These are phyloP conservation scores for Orthosia incerta DNA, from an alignment of 2,888 invertebrate genomes.

Conservation along the genomic window DNA sequence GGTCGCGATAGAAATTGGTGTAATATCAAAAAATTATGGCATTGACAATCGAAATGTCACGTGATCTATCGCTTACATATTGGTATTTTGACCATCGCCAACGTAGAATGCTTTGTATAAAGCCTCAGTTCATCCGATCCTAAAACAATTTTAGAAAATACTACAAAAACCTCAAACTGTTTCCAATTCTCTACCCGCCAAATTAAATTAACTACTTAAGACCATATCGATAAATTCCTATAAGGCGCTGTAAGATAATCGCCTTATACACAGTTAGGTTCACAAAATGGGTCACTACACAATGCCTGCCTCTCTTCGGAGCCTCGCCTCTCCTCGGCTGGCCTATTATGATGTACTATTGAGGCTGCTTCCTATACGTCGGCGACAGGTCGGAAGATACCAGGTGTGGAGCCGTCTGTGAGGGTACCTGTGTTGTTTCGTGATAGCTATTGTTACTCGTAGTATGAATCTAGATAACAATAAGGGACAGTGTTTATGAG, in stretches of 20 bases:
- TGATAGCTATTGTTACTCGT: constrained; percentile 45
- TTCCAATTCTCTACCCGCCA: constrained; percentile 9
- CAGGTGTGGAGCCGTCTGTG: constrained; percentile 21
- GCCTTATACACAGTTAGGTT: constrained; percentile 25
- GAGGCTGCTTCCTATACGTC: constrained; percentile 43
- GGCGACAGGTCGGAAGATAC: constrained; percentile 32
- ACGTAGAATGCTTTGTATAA: no score
- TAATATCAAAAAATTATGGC: no score
- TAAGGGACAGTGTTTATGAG: constrained; percentile 1
- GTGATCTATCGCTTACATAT: no score
- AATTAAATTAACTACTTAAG: constrained; percentile 48
- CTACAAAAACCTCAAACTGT: neutral
- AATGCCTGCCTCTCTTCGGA: constrained; percentile 22
- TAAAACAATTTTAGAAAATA: no score
- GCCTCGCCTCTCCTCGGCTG: constrained; percentile 21
- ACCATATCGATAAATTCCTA: constrained; percentile 25
- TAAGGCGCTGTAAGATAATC: constrained; percentile 30
- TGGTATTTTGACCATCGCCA: no score
- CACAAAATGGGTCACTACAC: constrained; percentile 53
- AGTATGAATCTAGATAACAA: constrained; percentile 4
- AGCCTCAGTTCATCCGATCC: neutral
- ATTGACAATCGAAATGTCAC: no score
- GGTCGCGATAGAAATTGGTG: no score
- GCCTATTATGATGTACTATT: constrained; percentile 51
- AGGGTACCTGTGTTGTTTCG: constrained; percentile 13